Evolutionary conservation across 2,113 vertebrate genomes (phyloP).

Genomic region (Orientallactaga bullata): DNA sequence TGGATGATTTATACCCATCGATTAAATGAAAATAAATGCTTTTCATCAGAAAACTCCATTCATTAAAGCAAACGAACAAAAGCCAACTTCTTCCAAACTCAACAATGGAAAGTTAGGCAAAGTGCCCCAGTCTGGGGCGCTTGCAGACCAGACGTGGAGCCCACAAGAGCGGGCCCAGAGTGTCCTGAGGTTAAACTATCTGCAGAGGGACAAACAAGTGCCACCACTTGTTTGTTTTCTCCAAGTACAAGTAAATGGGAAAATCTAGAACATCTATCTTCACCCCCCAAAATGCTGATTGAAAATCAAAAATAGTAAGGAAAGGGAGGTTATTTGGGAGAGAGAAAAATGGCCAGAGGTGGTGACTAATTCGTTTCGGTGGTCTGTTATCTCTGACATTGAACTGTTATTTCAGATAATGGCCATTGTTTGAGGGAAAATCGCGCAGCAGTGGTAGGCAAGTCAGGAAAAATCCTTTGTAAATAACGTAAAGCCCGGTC

Average conservation of each 20-base stretch:
- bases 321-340: constrained; percentile 80
- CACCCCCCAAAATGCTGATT: constrained; percentile 75
- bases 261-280: constrained; percentile 59
- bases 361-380: constrained; percentile 94
- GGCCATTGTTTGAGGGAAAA: constrained; percentile 93
- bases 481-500: constrained; percentile 91
- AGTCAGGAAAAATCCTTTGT: constrained; percentile 93
- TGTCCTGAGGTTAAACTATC: neutral
- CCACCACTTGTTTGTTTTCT: constrained; percentile 71
- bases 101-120: constrained; percentile 28
- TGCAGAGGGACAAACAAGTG: constrained; percentile 55
- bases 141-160: neutral
- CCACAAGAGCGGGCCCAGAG: neutral
- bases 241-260: constrained; percentile 54
- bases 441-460: constrained; percentile 90
- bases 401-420: constrained; percentile 97
- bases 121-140: neutral
- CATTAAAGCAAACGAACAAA: constrained; percentile 44
- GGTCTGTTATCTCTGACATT: constrained; percentile 95
- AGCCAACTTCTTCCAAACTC: constrained; percentile 35
- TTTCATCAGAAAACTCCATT: constrained; percentile 57
- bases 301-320: constrained; percentile 81
- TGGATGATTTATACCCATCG: constrained; percentile 10
- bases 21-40: constrained; percentile 54
- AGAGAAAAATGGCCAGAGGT: constrained; percentile 89